phyloP scores from a whole-genome alignment of 2,113 vertebrate species.

The Erythrolamprus reginae region DNA sequence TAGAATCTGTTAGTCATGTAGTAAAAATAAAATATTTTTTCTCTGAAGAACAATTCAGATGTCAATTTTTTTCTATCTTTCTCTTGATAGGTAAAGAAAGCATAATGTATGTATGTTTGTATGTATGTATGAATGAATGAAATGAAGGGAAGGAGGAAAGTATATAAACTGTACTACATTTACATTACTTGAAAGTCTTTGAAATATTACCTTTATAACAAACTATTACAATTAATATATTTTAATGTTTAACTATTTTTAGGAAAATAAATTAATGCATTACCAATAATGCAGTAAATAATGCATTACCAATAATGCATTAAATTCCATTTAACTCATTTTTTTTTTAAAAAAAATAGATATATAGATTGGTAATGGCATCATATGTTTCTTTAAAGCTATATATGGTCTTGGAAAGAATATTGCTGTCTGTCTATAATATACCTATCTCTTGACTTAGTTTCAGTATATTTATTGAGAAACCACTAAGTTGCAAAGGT shows the following conservation, averaged over 20 bases:
- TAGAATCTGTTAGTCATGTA: neutral
- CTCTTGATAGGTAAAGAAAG: neutral
- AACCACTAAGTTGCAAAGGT: neutral
- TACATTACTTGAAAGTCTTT: neutral
- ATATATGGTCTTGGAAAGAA: neutral
- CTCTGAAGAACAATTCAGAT: neutral
- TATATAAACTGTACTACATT: neutral
- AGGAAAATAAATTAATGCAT: no score
- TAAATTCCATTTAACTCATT: neutral
- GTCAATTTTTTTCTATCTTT: neutral
- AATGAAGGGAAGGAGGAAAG: neutral
- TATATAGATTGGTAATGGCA: neutral
- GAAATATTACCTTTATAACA: neutral
- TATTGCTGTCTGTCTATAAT: neutral
- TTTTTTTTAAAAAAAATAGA: neutral
- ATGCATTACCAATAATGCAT: neutral
- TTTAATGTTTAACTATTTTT: neutral
- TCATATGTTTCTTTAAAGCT: neutral
- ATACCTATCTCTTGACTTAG: neutral
- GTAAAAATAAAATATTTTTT: neutral
- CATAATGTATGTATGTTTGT: no score
- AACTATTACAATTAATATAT: neutral
- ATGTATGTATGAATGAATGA: no score
- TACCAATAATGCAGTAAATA: no score
- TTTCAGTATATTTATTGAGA: neutral